Base-by-base conservation (phyloP, 2,888 invertebrate genomes). In the Scaptomyza cyrtandrae region DNA sequence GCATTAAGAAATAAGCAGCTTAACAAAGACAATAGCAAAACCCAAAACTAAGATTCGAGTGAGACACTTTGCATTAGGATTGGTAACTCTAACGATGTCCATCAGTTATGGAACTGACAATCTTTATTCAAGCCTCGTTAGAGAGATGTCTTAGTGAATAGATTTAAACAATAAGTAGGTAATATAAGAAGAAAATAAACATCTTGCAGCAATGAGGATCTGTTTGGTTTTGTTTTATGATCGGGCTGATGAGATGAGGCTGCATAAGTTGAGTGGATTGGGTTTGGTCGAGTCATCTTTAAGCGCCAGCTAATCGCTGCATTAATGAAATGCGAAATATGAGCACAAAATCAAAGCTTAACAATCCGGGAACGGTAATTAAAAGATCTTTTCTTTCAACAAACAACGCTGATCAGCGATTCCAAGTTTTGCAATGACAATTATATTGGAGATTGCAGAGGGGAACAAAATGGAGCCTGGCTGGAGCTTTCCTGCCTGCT, bases 301-400 rank as follows among this genome's bases (percentile, higher is more conserved):
- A 16, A 14, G 41, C 31, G 49, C 19, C 35, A 43, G 37, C 69
- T 71, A 75, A 75, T 71, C 67, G 55, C 55, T 52, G 66, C 56
- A 48, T 57, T 71, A 75, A 61, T 75, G 71, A 71, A 72, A 71
- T 60, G 60, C 29, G 31, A 61, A 60, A 49, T 24, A 19, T 11
- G 16, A 7, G 9, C 29, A 33, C 33, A 27, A 37, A 58, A 68
- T 66, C 67, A 65, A 66, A 59, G 63, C 63, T 57, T 46, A 56
- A 53, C 56, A 35, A 24, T 24, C 24, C 24, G 24, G n/a, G 39
- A 29, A 16, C 19, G 33, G 37, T 64, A 75, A 75, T 75, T 71
- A 75, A 72, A 72, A 68, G 68, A 62, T 69, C 62, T 50, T 24
- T n/a, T 27, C 37, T 27, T 11, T 35, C 31, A 57, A 56, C 72